Evolutionary conservation across 1,140 invertebrate genomes (phyloP), one percentile per base, ranked within the genome.

Genomic region (Drosophila triauraria): DNA sequence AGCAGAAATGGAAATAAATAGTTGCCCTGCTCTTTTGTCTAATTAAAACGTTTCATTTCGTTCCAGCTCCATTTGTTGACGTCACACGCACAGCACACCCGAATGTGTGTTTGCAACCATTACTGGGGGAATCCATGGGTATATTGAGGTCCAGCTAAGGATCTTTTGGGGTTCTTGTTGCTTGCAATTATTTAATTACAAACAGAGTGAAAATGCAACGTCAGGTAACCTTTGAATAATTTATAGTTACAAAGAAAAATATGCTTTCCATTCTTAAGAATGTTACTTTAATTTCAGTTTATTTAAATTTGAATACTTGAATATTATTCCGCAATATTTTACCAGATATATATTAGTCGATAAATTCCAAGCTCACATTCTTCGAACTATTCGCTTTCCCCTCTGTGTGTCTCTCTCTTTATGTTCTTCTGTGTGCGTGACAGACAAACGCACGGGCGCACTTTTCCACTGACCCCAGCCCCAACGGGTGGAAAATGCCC

Each of bases 1-100:
- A 75, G 62, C 57, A 62, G 64, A 83, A 87, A 87, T 87, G 84
- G 80, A 87, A 87, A 87, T 88, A 87, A 87, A 87, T 87, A 88
- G 84, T 87, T 84, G 80, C 84, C 70, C 61, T 90, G 84, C 84
- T 88, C 84, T 80, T 88, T 87, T 80, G 68, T 88, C 84, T 88
- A 87, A 87, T 87, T 87, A 87, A 87, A 87, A 87, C 77, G 80
- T 78, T 86, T 78, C 84, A 62, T 88, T 87, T 80, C 58, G 58
- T 68, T 64, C 44, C 72, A 80, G 69, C 51, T 75, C 77, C 78
- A 80, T 80, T 81, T 78, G 75, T 78, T 78, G 75, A 78, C 75
- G 75, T 78, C 75, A 78, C 75, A 78, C 56, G 74, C 75, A 78
- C 56, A 78, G 32, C 23, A 7, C 32, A n/a, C 17, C 30, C 50